Evolutionary conservation across 2,888 invertebrate species (phyloP), one percentile per base, ranked within the genome.

Genomic region (Hirtodrosophila alboralis): DNA sequence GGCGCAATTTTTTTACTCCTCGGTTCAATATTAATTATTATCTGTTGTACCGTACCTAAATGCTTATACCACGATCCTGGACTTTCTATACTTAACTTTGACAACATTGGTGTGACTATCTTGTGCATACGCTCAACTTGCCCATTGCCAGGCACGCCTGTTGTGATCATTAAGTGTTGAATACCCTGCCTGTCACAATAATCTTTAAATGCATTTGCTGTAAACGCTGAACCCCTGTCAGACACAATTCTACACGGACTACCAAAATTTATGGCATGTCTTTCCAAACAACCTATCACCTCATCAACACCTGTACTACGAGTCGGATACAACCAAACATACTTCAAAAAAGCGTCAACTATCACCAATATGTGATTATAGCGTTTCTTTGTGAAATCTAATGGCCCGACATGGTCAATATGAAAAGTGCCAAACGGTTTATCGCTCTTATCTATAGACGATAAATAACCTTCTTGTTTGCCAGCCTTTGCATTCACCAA

Each of bases 271-370:
- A 38, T n/a, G 1, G 33, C 27, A 1, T 54, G 44, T 4, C 18
- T 14, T 30, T 23, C 31, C 2, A 56, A 34, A 9, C 34, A 33
- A 13, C 27, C 4, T 2, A 48, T 36, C 2, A 57, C 36, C n/a
- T 41, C 48, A 26, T 43, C 41, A 18, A 27, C 23, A 10, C 43
- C 31, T 4, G 44, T 58, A 28, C 44, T 58, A 4, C 44, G 31
- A 1, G 44, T 44, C 12, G 48, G 41, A 30, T 48, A 43, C 2
- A 56, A 13, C 41, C 41, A 43, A 3, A 48, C 30, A 5, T 16
- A 49, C 7, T 37, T 57, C 1, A 36, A 43, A 12, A 36, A 47
- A 1, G 10, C 45, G 12, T 30, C 30, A 10, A 38, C 54, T 7
- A 54, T 21, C 9, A 44, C 26, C 0, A 41, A 4, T 10, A 43